These are phyloP conservation scores for Microctonus aethiopoides DNA, from an alignment of 2,888 invertebrate genomes.

Conservation along the genomic window DNA sequence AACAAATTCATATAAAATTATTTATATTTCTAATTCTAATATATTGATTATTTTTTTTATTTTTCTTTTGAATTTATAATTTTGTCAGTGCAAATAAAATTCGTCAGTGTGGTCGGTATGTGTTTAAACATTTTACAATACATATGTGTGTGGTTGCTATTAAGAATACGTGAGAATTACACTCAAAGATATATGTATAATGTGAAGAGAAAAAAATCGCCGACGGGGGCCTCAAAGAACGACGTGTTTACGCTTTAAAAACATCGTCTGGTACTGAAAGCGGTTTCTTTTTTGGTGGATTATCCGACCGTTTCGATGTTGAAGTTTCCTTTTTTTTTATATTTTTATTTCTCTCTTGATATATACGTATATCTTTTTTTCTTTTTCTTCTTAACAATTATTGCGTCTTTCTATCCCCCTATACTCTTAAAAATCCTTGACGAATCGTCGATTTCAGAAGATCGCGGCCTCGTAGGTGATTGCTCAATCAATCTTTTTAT, in stretches of 20 bases:
- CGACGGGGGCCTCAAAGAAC: constrained; percentile 30
- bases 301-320: constrained; percentile 46
- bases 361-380: constrained; percentile 1
- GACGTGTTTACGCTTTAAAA: constrained; percentile 61
- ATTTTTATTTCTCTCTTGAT: no score
- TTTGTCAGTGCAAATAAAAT: neutral
- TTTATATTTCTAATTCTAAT: no score
- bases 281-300: constrained; percentile 41
- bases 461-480: constrained; percentile 26
- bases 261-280: constrained; percentile 41
- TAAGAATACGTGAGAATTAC: neutral
- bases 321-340: neutral
- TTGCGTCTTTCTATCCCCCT: no score
- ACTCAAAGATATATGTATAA: constrained; percentile 11
- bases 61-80: neutral
- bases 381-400: neutral
- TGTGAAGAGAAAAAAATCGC: neutral
- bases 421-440: constrained; percentile 18
- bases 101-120: neutral
- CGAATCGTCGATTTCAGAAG: constrained; percentile 26
- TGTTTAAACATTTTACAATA: neutral
- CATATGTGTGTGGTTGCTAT: neutral
- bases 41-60: neutral
- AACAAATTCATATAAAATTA: neutral
- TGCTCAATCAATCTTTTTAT: constrained; percentile 27